A percentile compares a stretch with the other conserved stretches of the same genome.
Conservation (phyloP, 2,888 invertebrate species). For the Blastobasis adustella region DNA sequence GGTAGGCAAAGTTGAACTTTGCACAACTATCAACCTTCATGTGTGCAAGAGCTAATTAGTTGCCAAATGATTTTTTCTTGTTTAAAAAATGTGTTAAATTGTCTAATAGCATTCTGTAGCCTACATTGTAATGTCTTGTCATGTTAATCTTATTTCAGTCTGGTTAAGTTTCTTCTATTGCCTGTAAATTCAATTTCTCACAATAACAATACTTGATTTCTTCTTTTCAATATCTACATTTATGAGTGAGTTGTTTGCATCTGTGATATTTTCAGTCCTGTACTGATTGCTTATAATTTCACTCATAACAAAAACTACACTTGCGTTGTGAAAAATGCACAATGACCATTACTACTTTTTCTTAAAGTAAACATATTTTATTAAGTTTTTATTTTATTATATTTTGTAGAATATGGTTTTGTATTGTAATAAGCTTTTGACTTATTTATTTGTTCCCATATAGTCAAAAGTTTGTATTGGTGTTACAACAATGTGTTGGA, state of each 20-base stretch:
- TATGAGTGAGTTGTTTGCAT: conserved; percentile 46
- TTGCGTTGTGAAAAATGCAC: conserved; percentile 24
- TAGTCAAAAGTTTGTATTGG: conserved; percentile 31
- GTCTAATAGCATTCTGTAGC: no score
- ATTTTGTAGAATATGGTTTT: background rate
- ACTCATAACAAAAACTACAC: conserved; percentile 22
- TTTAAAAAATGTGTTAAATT: no score
- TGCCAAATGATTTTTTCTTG: no score
- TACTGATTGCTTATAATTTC: conserved; percentile 56
- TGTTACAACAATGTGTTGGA: conserved; percentile 14
- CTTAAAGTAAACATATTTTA: conserved; percentile 15
- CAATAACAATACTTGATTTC: no score
- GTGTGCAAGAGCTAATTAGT: no score
- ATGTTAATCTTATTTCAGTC: no score
- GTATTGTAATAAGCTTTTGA: conserved; percentile 21
- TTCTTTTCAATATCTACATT: no score
- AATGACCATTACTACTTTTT: conserved; percentile 11
- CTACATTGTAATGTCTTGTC: no score
- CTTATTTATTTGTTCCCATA: conserved; percentile 64
- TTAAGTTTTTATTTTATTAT: conserved; percentile 25
- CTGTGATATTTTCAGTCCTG: conserved; percentile 68
- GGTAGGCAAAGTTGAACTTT: no score
- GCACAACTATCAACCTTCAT: no score
- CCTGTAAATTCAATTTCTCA: no score
- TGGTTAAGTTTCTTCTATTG: no score